Evolutionary conservation across 2,797 vertebrate genomes (phyloP), one percentile per base, ranked within the genome.

Genomic region (Bovichtus diacanthus): DNA sequence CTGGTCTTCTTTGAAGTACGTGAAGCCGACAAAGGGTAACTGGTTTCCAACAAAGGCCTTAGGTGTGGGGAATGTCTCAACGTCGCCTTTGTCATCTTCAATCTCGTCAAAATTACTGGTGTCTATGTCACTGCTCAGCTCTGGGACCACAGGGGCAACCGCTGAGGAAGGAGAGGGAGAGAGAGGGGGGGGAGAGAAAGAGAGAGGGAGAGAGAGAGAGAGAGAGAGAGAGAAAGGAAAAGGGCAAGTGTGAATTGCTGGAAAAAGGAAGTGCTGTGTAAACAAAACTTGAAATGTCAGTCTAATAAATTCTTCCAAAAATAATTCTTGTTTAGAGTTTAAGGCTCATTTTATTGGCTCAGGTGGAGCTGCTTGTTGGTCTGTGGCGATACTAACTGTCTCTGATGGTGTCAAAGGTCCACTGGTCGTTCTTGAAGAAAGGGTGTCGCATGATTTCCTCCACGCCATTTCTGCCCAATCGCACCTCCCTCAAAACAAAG

Each of bases 61-160:
- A 6, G 98, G 97, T 25, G 95, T 96, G 36, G 98, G 98, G 86
- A 99, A 99, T 2, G 98, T 99, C 93, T 99, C 98, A 11, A 96
- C 97, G 0, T 99, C 98, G 82, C 98, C 97, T 94, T 98, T 99
- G 91, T 98, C 97, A 1, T 98, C 97, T 92, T 99, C 98, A 16
- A 99, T 98, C 86, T 99, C 98, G 70, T 99, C 98, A 85, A 99
- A 99, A 90, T 99, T 99, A 89, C 98, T 99, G 91, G 97, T 99
- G 91, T 99, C 98, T 80, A 97, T 96, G 90, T 99, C 98, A 80
- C 98, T 99, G 94, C 96, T 98, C 88, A 99, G 94, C 91, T 99
- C 98, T 36, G 98, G 98, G 60, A 99, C 97, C 80, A 99, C 98
- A 9, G 98, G 98, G 73, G 98, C 98, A 11, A 95, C 97, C 70